A percentile compares a stretch with the other conserved stretches of the same genome.
Conservation (phyloP, 1,140 invertebrate species). For the Nephila pilipes region DNA sequence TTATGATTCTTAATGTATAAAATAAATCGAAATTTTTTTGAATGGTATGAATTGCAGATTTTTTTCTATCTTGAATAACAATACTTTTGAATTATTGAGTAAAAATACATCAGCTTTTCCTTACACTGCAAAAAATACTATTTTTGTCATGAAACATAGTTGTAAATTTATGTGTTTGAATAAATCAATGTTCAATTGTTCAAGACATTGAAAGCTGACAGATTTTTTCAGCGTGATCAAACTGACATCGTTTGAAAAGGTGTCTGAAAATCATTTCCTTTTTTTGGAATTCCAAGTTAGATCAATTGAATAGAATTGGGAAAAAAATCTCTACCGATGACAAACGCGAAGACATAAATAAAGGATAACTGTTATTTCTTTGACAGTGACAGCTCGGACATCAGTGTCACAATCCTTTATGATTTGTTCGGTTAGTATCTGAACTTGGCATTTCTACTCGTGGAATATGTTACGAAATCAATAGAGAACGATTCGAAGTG, state of each 20-base stretch:
- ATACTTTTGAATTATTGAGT: no score
- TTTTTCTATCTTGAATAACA: no score
- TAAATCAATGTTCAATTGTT: no score
- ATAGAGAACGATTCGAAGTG: background rate
- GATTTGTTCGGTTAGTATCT: slow-evolving; percentile 41
- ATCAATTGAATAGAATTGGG: background rate
- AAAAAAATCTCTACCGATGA: slow-evolving; percentile 21
- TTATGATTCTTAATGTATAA: no score
- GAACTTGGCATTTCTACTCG: slow-evolving; percentile 15
- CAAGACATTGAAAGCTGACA: no score
- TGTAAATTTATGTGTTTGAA: no score
- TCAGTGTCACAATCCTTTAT: slow-evolving; percentile 43
- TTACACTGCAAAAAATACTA: no score
- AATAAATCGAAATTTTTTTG: no score
- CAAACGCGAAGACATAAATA: slow-evolving; percentile 55
- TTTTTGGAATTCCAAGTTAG: background rate
- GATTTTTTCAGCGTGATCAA: background rate
- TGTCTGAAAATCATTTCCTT: background rate
- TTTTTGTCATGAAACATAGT: no score
- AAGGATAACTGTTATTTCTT: slow-evolving; percentile 52
- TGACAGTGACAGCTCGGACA: slow-evolving; percentile 40
- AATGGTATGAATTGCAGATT: no score
- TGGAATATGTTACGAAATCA: slow-evolving; percentile 18
- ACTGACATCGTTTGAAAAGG: background rate
- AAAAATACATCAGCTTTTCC: no score